Percentiles rank a stretch among this genome's conserved stretches.
Conservation (phyloP, 2,113 vertebrate genomes). For the Trematomus loennbergii region DNA sequence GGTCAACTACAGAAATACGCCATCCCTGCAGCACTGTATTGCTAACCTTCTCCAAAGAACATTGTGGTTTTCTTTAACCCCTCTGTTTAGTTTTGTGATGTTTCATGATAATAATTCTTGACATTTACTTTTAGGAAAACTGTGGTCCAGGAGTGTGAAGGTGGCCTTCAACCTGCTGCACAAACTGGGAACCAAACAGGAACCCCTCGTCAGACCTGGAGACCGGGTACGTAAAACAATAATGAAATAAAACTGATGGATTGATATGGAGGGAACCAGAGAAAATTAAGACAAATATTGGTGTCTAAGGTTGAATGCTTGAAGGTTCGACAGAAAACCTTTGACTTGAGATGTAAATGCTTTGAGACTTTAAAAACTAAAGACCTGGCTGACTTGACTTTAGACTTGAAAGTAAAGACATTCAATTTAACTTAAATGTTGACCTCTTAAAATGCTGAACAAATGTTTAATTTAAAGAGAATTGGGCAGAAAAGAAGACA, state of each 20-base stretch:
- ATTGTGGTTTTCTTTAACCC: neutral
- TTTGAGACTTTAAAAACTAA: neutral
- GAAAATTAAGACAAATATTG: too few relatives aligned
- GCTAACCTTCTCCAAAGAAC: neutral
- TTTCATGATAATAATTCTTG: neutral
- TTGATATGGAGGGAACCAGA: conserved; percentile 52
- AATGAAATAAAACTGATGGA: conserved; percentile 37
- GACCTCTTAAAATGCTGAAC: too few relatives aligned
- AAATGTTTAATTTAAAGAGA: too few relatives aligned
- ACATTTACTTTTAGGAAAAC: conserved; percentile 88
- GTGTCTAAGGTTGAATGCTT: too few relatives aligned
- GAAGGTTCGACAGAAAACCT: too few relatives aligned
- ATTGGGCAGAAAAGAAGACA: too few relatives aligned
- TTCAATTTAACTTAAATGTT: too few relatives aligned
- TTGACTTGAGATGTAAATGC: neutral
- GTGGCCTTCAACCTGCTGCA: conserved; percentile 99
- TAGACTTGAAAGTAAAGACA: too few relatives aligned
- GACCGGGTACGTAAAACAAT: conserved; percentile 85
- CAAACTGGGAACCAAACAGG: conserved; percentile 98
- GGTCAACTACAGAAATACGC: too few relatives aligned
- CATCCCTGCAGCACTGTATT: neutral
- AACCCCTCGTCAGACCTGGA: conserved; percentile 97
- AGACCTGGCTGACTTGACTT: too few relatives aligned
- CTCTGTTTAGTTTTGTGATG: neutral
- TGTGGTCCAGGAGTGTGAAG: conserved; percentile 99